phyloP scores from a whole-genome alignment of 2,113 vertebrate species.

The Etheostoma spectabile region DNA sequence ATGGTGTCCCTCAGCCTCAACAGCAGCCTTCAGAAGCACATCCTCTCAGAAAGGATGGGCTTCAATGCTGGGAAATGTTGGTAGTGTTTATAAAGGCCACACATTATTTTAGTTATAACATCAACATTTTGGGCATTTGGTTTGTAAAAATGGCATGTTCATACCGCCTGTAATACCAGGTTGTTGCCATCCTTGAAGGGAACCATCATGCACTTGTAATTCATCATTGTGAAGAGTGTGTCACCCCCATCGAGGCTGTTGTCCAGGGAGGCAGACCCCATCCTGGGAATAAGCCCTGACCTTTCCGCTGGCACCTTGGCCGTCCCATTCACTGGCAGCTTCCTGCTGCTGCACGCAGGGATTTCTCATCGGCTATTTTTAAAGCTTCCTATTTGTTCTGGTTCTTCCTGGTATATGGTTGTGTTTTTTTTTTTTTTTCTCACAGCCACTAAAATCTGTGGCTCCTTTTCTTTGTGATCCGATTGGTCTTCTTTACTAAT shows the following conservation, averaged over 20 bases:
- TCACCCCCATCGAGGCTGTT: constrained; percentile 8
- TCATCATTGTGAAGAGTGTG: not conserved
- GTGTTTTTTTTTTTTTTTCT: constrained; percentile 29
- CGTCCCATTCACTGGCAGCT: constrained; percentile 49
- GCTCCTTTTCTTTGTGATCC: not conserved
- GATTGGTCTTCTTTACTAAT: not conserved
- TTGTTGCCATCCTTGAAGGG: not conserved
- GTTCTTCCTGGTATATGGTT: constrained; percentile 57
- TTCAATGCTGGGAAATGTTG: not conserved
- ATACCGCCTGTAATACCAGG: not conserved
- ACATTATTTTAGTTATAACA: not conserved
- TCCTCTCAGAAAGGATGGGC: not conserved
- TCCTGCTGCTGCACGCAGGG: constrained; percentile 58
- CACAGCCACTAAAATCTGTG: not conserved
- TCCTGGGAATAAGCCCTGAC: constrained; percentile 52
- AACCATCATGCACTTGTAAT: not conserved
- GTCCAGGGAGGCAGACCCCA: constrained; percentile 36
- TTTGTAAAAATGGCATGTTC: not conserved
- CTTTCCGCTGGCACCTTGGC: constrained; percentile 57
- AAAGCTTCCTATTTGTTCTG: constrained; percentile 70
- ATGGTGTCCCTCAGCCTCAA: not conserved
- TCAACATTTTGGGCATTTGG: not conserved
- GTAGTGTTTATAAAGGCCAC: not conserved
- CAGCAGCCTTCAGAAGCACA: not conserved
- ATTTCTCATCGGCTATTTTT: constrained; percentile 67